Conservation (phyloP, 1,140 invertebrate genomes). For the Drosophila murphyi region DNA sequence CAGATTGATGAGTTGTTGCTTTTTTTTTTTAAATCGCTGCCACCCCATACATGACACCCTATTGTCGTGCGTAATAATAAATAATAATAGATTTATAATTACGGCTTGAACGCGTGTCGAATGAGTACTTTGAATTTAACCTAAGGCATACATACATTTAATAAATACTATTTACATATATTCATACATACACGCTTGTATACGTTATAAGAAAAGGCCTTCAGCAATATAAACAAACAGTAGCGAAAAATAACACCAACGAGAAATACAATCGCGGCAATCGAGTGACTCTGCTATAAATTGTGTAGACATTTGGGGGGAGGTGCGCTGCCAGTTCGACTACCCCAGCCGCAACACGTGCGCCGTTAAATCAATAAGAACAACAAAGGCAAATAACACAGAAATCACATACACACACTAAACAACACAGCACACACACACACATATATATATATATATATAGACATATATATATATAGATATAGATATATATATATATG, state of each 20-base stretch:
- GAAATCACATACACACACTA: constrained; percentile 10
- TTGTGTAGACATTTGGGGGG: constrained; percentile 29
- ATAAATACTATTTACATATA: neutral
- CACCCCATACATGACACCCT: constrained; percentile 66
- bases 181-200: neutral
- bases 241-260: constrained; percentile 26
- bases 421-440: constrained; percentile 4
- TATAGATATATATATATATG: neutral
- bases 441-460: neutral
- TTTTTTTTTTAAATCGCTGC: constrained; percentile 22
- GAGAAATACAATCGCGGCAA: constrained; percentile 19
- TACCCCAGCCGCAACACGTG: constrained; percentile 69
- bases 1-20: neutral
- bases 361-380: constrained; percentile 76
- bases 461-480: neutral
- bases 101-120: constrained; percentile 55
- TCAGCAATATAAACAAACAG: constrained; percentile 66
- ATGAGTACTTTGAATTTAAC: constrained; percentile 59
- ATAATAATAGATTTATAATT: constrained; percentile 65
- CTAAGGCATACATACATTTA: constrained; percentile 8
- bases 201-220: constrained; percentile 20
- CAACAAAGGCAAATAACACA: constrained; percentile 49
- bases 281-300: constrained; percentile 35
- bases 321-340: constrained; percentile 35
- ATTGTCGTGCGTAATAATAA: constrained; percentile 24